Evolutionary conservation across 2,888 invertebrate species (phyloP).

Genomic region (Portevinia maculata): DNA sequence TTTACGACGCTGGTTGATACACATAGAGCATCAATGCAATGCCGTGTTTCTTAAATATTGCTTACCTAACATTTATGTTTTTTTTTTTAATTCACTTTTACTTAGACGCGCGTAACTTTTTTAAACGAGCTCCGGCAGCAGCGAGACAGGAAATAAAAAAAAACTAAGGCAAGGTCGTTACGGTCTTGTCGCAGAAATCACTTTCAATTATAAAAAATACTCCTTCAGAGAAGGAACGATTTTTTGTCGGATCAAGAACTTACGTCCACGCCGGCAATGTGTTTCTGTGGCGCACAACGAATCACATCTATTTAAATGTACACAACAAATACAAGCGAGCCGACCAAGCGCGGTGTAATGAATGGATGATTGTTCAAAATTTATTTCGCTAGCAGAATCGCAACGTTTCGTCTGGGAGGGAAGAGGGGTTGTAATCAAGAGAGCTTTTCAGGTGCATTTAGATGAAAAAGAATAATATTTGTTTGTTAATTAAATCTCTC

Average conservation of each 20-base stretch:
- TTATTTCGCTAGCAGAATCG: slow-evolving; percentile 36
- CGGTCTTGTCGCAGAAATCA: slow-evolving; percentile 16
- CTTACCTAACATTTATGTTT: slow-evolving; percentile 8
- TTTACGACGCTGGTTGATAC: background rate
- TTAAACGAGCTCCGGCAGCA: no score
- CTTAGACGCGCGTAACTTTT: background rate
- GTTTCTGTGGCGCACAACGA: slow-evolving; percentile 20
- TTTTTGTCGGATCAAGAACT: slow-evolving; percentile 19
- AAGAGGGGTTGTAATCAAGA: background rate
- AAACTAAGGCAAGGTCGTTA: slow-evolving; percentile 19
- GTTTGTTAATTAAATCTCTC: no score
- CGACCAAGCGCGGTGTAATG: slow-evolving; percentile 24
- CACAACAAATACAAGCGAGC: slow-evolving; percentile 32
- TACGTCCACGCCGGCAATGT: slow-evolving; percentile 5
- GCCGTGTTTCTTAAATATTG: background rate
- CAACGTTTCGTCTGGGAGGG: background rate
- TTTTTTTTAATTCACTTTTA: slow-evolving; percentile 4
- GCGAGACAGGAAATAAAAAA: background rate
- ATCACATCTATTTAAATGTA: slow-evolving; percentile 57
- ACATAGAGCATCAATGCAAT: background rate
- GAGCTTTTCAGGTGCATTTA: background rate
- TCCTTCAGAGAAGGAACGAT: background rate
- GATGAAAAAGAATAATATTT: slow-evolving; percentile 5
- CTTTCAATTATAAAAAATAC: slow-evolving; percentile 3
- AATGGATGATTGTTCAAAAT: slow-evolving; percentile 40